A percentile compares a stretch with the other conserved stretches of the same genome.
These are phyloP conservation scores for Otolemur garnettii DNA, from an alignment of 2,113 vertebrate genomes.

Conservation along the genomic window DNA sequence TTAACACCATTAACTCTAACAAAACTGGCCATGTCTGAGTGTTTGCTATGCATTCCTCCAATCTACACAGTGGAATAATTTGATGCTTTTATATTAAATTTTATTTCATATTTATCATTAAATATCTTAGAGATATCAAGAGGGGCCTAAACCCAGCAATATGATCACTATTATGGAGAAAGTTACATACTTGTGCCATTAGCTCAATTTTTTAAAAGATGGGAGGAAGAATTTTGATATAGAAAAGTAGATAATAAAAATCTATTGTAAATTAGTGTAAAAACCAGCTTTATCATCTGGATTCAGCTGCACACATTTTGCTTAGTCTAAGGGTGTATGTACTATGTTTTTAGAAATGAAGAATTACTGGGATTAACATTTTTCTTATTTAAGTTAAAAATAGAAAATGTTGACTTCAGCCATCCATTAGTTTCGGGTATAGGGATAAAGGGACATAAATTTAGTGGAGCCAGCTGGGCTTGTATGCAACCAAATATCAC, in stretches of 20 bases:
- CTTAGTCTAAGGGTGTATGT: not conserved
- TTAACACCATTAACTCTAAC: not conserved
- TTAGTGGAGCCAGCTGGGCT: slow-evolving; percentile 48
- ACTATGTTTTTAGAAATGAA: slow-evolving; percentile 21
- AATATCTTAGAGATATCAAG: not conserved
- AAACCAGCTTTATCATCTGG: not conserved
- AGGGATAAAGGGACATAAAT: slow-evolving; percentile 15
- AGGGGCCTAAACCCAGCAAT: not conserved
- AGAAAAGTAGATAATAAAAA: not conserved
- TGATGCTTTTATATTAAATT: not conserved
- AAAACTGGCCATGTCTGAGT: not conserved
- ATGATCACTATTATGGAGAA: not conserved
- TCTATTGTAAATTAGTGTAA: not conserved
- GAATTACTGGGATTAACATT: slow-evolving; percentile 54
- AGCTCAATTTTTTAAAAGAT: slow-evolving; percentile 9
- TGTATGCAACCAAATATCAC: slow-evolving; percentile 11
- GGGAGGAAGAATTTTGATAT: not conserved
- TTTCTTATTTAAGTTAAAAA: slow-evolving; percentile 69
- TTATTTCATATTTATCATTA: not conserved
- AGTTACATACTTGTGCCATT: not conserved
- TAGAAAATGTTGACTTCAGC: slow-evolving; percentile 61
- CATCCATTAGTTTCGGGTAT: not conserved
- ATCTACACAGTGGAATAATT: not conserved
- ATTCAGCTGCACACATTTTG: not conserved
- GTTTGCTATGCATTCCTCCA: not conserved